These are phyloP conservation scores for Acleris holmiana DNA, from an alignment of 2,888 invertebrate species.

Conservation along the genomic window DNA sequence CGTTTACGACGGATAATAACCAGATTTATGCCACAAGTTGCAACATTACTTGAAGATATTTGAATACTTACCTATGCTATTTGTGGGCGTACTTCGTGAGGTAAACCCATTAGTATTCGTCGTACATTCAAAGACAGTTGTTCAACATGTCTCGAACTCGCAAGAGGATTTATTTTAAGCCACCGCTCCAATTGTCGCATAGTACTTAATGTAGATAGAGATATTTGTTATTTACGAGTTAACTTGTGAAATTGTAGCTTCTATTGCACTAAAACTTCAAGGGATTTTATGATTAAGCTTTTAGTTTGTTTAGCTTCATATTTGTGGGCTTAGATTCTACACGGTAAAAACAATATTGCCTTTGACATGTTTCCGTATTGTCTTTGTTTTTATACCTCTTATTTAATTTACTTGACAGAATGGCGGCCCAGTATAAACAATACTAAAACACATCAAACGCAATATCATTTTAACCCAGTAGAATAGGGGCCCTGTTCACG, in stretches of 20 bases:
- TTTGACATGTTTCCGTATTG: too few species aligned
- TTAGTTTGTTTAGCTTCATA: too few species aligned
- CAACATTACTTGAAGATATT: conserved; percentile 18
- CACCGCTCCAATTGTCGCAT: conserved; percentile 27
- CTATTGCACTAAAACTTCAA: background rate
- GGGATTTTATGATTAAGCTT: too few species aligned
- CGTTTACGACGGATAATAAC: conserved; percentile 7
- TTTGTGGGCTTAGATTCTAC: too few species aligned
- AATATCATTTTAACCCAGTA: too few species aligned
- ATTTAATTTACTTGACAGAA: too few species aligned
- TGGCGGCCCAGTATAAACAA: too few species aligned
- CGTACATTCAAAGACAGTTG: conserved; percentile 44
- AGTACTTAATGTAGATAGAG: conserved; percentile 13
- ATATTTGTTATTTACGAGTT: background rate
- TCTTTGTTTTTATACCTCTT: too few species aligned
- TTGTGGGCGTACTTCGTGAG: conserved; percentile 40
- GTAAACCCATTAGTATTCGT: conserved; percentile 70
- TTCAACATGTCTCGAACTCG: conserved; percentile 39
- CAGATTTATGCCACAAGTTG: conserved; percentile 26
- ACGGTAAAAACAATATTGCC: too few species aligned
- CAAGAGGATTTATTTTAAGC: conserved; percentile 15
- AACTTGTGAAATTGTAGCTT: background rate
- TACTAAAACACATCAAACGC: too few species aligned
- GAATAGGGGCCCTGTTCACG: too few species aligned
- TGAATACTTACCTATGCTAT: conserved; percentile 35